A percentile compares a stretch with the other conserved stretches of the same genome.
Conservation (phyloP, 2,888 invertebrate genomes). For the Andrena trimmerana region DNA sequence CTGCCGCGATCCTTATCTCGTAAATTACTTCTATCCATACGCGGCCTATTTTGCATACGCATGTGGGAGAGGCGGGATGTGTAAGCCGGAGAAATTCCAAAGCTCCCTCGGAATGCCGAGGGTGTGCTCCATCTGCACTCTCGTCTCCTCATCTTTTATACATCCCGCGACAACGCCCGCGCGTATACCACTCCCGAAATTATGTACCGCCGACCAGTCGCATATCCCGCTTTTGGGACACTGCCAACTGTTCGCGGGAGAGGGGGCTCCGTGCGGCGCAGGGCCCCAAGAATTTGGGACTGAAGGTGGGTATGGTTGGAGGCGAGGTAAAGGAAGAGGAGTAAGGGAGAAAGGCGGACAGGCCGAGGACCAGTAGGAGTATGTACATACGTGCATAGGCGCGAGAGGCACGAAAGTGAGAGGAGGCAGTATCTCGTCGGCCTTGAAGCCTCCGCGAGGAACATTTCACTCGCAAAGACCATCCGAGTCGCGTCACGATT, state of each 20-base stretch:
- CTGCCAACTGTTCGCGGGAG: too few relatives aligned
- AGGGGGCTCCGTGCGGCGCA: too few relatives aligned
- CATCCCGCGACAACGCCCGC: slow-evolving; percentile 47
- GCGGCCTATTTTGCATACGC: slow-evolving; percentile 18
- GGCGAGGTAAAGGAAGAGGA: slow-evolving; percentile 21
- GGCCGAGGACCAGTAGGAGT: slow-evolving; percentile 42
- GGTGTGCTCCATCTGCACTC: slow-evolving; percentile 65
- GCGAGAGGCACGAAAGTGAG: slow-evolving; percentile 78
- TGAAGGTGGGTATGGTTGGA: too few relatives aligned
- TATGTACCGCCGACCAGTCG: slow-evolving; percentile 31
- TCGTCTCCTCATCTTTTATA: slow-evolving; percentile 64
- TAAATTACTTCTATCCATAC: slow-evolving; percentile 8
- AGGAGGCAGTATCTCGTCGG: slow-evolving; percentile 77
- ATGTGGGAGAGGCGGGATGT: slow-evolving; percentile 13
- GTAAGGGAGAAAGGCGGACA: slow-evolving; percentile 54
- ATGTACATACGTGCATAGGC: slow-evolving; percentile 25
- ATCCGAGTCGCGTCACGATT: slow-evolving; percentile 64
- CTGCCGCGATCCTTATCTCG: slow-evolving; percentile 38
- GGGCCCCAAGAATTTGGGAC: too few relatives aligned
- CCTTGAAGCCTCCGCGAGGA: slow-evolving; percentile 77
- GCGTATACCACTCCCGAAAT: slow-evolving; percentile 53
- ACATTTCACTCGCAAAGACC: slow-evolving; percentile 78
- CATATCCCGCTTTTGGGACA: too few relatives aligned
- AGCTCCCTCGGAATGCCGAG: slow-evolving; percentile 63
- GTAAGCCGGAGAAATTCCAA: slow-evolving; percentile 65